Percentiles rank a stretch among this genome's conserved stretches.
These are phyloP conservation scores for Dasyornis broadbenti DNA, from an alignment of 2,113 vertebrate genomes.

Conservation along the genomic window DNA sequence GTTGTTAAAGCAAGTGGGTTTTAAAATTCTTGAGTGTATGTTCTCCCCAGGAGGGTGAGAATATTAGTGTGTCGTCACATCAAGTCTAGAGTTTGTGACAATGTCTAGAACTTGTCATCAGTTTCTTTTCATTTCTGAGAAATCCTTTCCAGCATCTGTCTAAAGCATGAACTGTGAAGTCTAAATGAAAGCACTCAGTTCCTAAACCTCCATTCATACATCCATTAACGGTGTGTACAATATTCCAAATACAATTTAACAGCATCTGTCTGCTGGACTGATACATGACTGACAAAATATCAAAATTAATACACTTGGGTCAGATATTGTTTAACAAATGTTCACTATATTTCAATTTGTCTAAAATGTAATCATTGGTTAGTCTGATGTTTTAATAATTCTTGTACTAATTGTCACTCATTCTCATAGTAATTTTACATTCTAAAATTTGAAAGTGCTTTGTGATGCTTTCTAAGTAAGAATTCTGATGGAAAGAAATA, in stretches of 20 bases:
- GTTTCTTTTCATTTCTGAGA: not conserved
- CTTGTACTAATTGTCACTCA: accelerated
- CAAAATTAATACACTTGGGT: too few relatives aligned
- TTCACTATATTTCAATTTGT: not conserved
- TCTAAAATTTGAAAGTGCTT: not conserved
- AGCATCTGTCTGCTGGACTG: not conserved
- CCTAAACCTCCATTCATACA: not conserved
- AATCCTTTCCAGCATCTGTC: not conserved
- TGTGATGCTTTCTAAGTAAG: not conserved
- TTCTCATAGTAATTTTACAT: not conserved
- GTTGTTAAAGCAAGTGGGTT: not conserved
- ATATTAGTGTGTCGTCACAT: not conserved
- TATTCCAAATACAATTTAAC: not conserved
- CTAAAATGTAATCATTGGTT: not conserved
- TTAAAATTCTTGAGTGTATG: not conserved
- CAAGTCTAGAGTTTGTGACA: not conserved
- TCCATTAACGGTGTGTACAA: not conserved
- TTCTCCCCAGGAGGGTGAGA: not conserved
- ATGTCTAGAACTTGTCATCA: not conserved
- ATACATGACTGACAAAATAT: not conserved
- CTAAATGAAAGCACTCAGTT: not conserved
- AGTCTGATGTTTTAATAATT: not conserved
- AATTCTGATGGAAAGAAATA: not conserved
- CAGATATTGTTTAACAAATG: not conserved
- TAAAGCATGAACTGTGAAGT: not conserved